These are phyloP conservation scores for Mya arenaria DNA, from an alignment of 1,140 invertebrate species.

Conservation along the genomic window DNA sequence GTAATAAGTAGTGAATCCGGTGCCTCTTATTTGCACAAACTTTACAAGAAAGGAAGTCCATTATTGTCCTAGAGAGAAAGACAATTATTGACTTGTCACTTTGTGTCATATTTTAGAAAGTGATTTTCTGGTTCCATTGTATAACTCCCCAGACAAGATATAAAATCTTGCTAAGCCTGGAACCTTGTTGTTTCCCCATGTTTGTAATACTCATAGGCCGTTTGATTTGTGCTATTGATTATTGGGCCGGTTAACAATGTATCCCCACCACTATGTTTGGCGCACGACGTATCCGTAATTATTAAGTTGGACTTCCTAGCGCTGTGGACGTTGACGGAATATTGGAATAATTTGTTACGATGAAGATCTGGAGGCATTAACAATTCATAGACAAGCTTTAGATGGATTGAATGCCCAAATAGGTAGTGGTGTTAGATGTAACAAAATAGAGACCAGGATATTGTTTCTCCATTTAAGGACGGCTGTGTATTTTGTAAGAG, in stretches of 20 bases:
- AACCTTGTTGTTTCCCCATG: conserved; percentile 26
- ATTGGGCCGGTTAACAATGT: conserved; percentile 40
- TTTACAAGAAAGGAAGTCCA: no score
- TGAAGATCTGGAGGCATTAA: conserved; percentile 50
- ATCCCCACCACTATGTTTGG: conserved; percentile 26
- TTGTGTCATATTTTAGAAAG: no score
- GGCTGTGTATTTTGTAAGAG: no score
- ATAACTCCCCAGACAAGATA: not conserved
- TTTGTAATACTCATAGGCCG: conserved; percentile 45
- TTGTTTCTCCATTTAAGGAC: no score
- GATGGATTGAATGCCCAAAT: conserved; percentile 37
- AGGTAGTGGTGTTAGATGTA: no score
- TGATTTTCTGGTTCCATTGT: no score
- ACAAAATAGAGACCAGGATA: no score
- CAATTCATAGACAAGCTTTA: conserved; percentile 40
- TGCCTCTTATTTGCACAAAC: no score
- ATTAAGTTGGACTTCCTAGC: conserved; percentile 53
- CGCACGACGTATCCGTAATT: conserved; percentile 51
- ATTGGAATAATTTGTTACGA: conserved; percentile 55
- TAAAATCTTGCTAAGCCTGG: conserved; percentile 36
- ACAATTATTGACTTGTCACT: no score
- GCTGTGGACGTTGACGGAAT: conserved; percentile 33
- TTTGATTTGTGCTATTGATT: conserved; percentile 51
- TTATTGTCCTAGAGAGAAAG: no score
- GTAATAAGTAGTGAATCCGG: no score